These are phyloP conservation scores for Syritta pipiens DNA, from an alignment of 2,888 invertebrate genomes.

Conservation along the genomic window DNA sequence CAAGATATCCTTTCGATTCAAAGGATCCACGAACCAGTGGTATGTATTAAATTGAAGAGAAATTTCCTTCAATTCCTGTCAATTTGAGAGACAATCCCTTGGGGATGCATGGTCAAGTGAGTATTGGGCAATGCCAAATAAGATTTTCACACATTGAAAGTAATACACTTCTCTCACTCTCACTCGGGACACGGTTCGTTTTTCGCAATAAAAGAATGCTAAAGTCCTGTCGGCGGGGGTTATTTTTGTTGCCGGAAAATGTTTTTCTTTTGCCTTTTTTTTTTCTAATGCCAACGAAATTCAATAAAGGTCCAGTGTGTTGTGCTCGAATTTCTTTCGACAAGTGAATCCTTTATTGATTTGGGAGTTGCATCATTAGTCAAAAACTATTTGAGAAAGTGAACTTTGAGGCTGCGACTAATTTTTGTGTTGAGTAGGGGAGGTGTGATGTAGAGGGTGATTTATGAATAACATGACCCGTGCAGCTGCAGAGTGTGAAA, in stretches of 20 bases:
- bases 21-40: conserved; percentile 30
- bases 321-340: conserved; percentile 34
- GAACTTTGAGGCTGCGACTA: too few species aligned
- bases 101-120: conserved; percentile 69
- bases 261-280: conserved; percentile 19
- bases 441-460: too few species aligned
- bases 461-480: too few species aligned
- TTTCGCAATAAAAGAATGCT: conserved; percentile 45
- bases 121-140: conserved; percentile 66
- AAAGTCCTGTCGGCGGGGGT: conserved; percentile 36
- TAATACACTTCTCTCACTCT: conserved; percentile 51
- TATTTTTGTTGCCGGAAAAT: conserved; percentile 32
- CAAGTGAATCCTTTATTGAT: conserved; percentile 62
- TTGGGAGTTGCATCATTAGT: conserved; percentile 61
- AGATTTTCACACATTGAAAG: conserved; percentile 69
- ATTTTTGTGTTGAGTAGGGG: too few species aligned
- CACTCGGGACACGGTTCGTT: conserved; percentile 41
- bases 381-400: conserved; percentile 6
- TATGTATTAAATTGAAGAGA: conserved; percentile 65
- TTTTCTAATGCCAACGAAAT: conserved; percentile 10
- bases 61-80: conserved; percentile 69
- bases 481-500: too few species aligned
- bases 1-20: conserved; percentile 27
- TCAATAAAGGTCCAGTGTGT: conserved; percentile 27
- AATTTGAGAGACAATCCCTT: conserved; percentile 64